A percentile compares a stretch with the other conserved stretches of the same genome.
Conservation (phyloP, 2,797 vertebrate species). For the Gouania willdenowi region DNA sequence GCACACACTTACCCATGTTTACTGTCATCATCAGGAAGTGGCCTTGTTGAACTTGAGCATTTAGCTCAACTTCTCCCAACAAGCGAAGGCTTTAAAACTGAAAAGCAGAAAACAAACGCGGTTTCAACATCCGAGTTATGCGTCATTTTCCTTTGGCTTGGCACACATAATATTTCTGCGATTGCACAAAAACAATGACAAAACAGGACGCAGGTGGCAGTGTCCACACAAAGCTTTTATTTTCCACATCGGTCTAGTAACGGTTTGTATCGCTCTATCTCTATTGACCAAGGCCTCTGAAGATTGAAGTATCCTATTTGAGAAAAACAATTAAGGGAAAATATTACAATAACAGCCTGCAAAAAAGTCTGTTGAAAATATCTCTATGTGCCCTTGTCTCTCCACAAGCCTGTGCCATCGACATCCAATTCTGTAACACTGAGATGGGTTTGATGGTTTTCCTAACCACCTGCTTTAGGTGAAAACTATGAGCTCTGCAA, state of each 20-base stretch:
- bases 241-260: slow-evolving; percentile 15
- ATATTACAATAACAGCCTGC: slow-evolving; percentile 32
- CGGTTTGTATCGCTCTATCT: slow-evolving; percentile 31
- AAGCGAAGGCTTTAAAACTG: slow-evolving; percentile 63
- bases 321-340: slow-evolving; percentile 14
- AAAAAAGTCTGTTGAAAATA: too few relatives aligned
- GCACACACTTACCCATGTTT: slow-evolving; percentile 78
- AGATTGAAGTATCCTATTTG: slow-evolving; percentile 32
- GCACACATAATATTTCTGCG: slow-evolving; percentile 31
- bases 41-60: slow-evolving; percentile 72
- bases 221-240: slow-evolving; percentile 37
- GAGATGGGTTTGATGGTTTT: slow-evolving; percentile 14
- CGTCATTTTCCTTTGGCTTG: slow-evolving; percentile 21
- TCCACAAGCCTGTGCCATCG: too few relatives aligned
- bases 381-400: too few relatives aligned
- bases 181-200: slow-evolving; percentile 44
- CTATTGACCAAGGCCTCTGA: slow-evolving; percentile 36
- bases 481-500: slow-evolving; percentile 24
- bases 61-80: slow-evolving; percentile 69
- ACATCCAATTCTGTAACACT: slow-evolving; percentile 27
- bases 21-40: slow-evolving; percentile 85
- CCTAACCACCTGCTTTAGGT: slow-evolving; percentile 30
- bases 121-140: slow-evolving; percentile 31
- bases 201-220: slow-evolving; percentile 62
- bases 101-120: slow-evolving; percentile 1